Conservation (phyloP, 2,113 vertebrate species). For the Malaclemys terrapin region DNA sequence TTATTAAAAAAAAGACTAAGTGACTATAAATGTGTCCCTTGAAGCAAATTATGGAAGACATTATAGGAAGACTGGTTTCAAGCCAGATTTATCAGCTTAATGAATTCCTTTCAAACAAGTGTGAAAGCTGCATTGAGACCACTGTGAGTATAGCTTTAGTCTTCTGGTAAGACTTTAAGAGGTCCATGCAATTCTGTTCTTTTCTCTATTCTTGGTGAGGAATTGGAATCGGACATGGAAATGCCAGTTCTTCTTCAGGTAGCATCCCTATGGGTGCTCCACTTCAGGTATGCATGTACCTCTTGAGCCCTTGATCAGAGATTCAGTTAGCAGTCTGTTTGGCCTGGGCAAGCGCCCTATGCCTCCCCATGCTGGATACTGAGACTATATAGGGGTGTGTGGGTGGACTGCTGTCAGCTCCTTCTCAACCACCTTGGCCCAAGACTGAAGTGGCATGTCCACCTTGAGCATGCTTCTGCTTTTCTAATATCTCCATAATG, state of each 20-base stretch:
- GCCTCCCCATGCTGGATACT: too few species aligned
- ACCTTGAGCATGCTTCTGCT: too few species aligned
- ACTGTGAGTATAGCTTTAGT: constrained; percentile 52
- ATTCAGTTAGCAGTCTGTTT: too few species aligned
- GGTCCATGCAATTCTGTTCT: constrained; percentile 11
- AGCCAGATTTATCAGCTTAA: constrained; percentile 63
- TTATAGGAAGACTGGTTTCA: constrained; percentile 50
- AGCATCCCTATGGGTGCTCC: not conserved
- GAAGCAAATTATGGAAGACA: constrained; percentile 68
- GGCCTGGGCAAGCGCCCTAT: too few species aligned
- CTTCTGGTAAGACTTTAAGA: constrained; percentile 29
- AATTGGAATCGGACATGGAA: not conserved
- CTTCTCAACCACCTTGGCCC: too few species aligned
- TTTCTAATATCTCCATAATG: too few species aligned
- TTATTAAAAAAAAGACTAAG: constrained; percentile 52
- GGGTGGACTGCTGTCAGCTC: too few species aligned
- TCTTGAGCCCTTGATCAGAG: not conserved
- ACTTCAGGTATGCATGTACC: not conserved
- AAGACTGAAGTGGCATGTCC: too few species aligned
- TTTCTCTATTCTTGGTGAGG: constrained; percentile 45
- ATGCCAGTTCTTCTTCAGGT: not conserved
- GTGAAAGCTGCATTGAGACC: constrained; percentile 57
- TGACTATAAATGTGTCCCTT: constrained; percentile 64
- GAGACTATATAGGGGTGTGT: too few species aligned
- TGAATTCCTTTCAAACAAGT: constrained; percentile 66